Base-by-base conservation (phyloP, 1,140 invertebrate genomes). In the Schmidtea mediterranea region DNA sequence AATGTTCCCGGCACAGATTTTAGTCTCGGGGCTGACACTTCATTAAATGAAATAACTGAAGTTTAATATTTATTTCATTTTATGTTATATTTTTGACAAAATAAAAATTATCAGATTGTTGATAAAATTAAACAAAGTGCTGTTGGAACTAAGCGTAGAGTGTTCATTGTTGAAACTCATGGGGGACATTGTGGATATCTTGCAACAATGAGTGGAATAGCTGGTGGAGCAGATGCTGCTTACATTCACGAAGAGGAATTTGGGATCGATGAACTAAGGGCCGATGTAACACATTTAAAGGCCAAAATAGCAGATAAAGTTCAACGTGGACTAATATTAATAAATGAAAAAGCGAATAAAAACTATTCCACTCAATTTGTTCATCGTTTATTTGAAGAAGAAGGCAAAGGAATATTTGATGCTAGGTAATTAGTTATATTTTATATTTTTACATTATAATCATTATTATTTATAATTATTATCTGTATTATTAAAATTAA, bases 281-380 rank as follows among this genome's bases (percentile, higher is more conserved):
- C 56, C 53, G 62, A 66, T 56, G 59, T 79, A 78, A 52, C 52
- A 57, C 83, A 92, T 56, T 84, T 97, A 77, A 80, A 82, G 18
- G 77, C 82, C 1, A 98, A 97, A 67, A 97, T 97, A 80, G 76
- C 77, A 0, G 69, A 71, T 56, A 81, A 82, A 58, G 84, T 97
- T 12, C 82, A 92, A 54, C 73, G 89, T 55, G 90, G 90, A 54
- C 71, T 98, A 0, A 83, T 98, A 58, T 69, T 97, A 23, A 74
- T 82, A 53, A 94, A 94, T 65, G 92, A 98, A 65, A 82, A 80
- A 56, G 84, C 87, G 32, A 92, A 86, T 59, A 74, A 78, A 2
- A 89, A 97, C 62, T 97, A 97, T 62, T 82, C 80, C 51, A 94
- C 87, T 1, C 84, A 97, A 54, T 98, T 98, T 62, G 89, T 98